Evolutionary conservation across 2,888 invertebrate genomes (phyloP).

Genomic region (Physocephala rufipes): DNA sequence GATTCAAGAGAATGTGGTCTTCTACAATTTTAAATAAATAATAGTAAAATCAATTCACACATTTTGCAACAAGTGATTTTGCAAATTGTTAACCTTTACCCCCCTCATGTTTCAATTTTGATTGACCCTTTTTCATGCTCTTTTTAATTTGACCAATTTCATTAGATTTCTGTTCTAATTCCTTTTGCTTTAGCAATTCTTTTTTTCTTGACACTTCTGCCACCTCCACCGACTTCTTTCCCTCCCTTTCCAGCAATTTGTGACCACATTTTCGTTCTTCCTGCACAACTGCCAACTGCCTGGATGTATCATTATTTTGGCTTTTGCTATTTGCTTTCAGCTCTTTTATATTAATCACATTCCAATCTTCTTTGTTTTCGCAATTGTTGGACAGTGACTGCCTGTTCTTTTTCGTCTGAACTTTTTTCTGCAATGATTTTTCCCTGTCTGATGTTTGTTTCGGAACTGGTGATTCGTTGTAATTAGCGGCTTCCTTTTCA

Average conservation of each 20-base stretch:
- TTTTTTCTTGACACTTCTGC: conserved; percentile 54
- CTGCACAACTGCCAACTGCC: neutral
- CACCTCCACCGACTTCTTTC: conserved; percentile 9
- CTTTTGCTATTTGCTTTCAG: conserved; percentile 15
- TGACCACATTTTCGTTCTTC: neutral
- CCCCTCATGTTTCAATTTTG: conserved; percentile 39
- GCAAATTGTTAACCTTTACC: conserved; percentile 18
- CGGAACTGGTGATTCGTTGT: neutral
- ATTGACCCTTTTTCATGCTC: conserved; percentile 43
- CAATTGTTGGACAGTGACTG: conserved; percentile 14
- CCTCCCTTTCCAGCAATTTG: neutral
- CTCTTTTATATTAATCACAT: conserved; percentile 7
- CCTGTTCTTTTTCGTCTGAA: conserved; percentile 29
- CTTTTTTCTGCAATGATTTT: conserved; percentile 7
- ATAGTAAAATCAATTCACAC: neutral
- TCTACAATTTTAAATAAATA: conserved; percentile 3
- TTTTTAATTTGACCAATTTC: conserved; percentile 58
- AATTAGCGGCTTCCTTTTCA: conserved; percentile 4
- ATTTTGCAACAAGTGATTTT: conserved; percentile 9
- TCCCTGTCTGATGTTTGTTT: neutral
- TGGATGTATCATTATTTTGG: neutral
- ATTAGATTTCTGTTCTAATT: conserved; percentile 56
- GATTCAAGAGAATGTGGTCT: neutral
- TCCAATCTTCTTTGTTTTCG: conserved; percentile 10
- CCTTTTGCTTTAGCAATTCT: conserved; percentile 55